phyloP scores from a whole-genome alignment of 2,797 vertebrate species.

The Crotalus adamanteus region DNA sequence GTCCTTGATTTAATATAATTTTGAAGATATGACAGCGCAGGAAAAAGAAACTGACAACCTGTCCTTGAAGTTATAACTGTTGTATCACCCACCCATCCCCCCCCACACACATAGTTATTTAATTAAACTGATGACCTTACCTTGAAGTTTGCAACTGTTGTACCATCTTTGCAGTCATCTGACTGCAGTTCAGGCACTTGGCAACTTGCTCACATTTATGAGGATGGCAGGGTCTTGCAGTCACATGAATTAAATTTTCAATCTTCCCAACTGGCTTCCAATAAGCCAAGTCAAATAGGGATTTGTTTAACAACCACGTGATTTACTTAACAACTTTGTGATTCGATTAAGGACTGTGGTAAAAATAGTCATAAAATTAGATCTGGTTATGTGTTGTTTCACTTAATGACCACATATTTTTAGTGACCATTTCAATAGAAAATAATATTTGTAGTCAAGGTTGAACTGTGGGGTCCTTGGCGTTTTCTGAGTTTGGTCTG shows the following conservation, averaged over 20 bases:
- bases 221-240: neutral
- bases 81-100: neutral
- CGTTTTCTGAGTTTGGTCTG: neutral
- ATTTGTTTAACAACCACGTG: neutral
- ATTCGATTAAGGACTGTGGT: neutral
- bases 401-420: neutral
- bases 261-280: neutral
- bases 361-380: neutral
- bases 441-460: neutral
- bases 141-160: neutral
- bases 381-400: neutral
- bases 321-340: neutral
- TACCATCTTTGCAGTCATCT: neutral
- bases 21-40: neutral
- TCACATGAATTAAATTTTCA: neutral
- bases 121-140: neutral
- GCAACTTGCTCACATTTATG: neutral
- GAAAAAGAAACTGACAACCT: neutral
- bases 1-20: neutral
- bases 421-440: neutral
- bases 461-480: neutral
- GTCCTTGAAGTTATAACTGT: neutral
- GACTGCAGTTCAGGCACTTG: neutral
- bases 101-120: neutral
- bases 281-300: neutral